Conservation (phyloP, 2,113 vertebrate genomes). For the Lamprologus speciosus region DNA sequence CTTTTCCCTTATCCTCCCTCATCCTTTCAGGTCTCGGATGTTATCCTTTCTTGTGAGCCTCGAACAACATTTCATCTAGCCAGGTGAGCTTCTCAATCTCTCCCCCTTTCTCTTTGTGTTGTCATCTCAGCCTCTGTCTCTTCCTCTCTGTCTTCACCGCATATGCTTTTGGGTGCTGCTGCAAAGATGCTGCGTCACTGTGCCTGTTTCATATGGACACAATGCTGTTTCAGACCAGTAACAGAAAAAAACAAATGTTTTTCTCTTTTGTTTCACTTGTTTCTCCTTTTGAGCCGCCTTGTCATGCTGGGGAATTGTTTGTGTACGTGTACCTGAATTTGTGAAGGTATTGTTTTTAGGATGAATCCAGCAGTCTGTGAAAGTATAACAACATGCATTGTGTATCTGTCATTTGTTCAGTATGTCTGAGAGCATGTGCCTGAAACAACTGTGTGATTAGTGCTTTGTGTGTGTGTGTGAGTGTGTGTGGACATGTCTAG, state of each 20-base stretch:
- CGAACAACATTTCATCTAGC: conserved; percentile 28
- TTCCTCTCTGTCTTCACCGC: neutral
- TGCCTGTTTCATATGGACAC: conserved; percentile 4
- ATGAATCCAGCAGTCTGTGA: neutral
- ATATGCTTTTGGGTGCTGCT: conserved; percentile 27
- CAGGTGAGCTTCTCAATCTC: conserved; percentile 42
- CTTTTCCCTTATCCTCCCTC: neutral
- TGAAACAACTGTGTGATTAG: neutral
- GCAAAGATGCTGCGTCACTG: conserved; percentile 68
- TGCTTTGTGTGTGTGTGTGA: neutral
- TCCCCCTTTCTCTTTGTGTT: neutral
- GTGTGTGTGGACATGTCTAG: conserved; percentile 25
- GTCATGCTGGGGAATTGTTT: neutral
- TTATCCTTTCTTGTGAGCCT: conserved; percentile 30
- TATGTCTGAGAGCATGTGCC: neutral
- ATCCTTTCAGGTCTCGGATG: conserved; percentile 42
- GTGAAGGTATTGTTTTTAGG: neutral
- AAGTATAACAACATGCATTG: neutral
- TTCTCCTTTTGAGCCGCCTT: neutral
- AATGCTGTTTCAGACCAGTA: neutral
- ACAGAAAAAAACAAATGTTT: neutral
- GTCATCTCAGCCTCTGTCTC: neutral
- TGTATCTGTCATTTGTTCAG: neutral
- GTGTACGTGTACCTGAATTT: neutral
- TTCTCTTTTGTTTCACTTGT: neutral